Percentiles rank a stretch among this genome's conserved stretches.
Conservation (phyloP, 2,888 invertebrate genomes). For the Invenusta paracnida region DNA sequence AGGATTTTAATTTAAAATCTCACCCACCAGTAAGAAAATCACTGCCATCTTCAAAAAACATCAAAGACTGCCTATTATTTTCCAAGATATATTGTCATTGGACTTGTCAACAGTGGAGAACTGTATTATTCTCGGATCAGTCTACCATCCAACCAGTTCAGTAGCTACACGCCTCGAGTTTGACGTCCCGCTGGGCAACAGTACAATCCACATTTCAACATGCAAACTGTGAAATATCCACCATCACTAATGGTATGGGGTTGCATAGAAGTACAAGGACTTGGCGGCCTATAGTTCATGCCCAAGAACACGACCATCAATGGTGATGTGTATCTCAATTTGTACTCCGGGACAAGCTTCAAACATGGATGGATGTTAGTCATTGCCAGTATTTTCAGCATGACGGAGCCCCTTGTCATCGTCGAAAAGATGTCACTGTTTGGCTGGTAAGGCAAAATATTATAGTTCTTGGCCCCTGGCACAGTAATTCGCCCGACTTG, state of each 20-base stretch:
- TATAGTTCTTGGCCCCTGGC: conserved; percentile 2
- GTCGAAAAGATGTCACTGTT: background rate
- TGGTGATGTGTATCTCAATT: conserved; percentile 1
- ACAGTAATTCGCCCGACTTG: background rate
- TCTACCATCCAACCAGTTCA: conserved; percentile 1
- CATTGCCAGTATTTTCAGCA: background rate
- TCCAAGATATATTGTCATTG: background rate
- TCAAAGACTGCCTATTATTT: background rate
- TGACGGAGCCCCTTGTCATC: conserved; percentile 28
- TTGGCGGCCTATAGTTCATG: conserved; percentile 11
- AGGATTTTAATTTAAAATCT: conserved; percentile 5
- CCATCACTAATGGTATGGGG: conserved; percentile 9
- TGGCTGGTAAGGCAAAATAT: conserved; percentile 8
- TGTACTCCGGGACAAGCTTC: background rate
- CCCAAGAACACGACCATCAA: conserved; percentile 25
- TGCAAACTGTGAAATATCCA: background rate
- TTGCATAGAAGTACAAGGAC: background rate
- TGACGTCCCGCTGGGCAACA: background rate
- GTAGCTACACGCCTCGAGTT: background rate
- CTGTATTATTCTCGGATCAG: background rate
- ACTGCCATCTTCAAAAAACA: background rate
- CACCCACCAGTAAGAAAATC: background rate
- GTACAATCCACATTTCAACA: background rate
- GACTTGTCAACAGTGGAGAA: background rate
- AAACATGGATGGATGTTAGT: background rate